phyloP scores from a whole-genome alignment of 2,113 vertebrate species.

The Phocoena phocoena region DNA sequence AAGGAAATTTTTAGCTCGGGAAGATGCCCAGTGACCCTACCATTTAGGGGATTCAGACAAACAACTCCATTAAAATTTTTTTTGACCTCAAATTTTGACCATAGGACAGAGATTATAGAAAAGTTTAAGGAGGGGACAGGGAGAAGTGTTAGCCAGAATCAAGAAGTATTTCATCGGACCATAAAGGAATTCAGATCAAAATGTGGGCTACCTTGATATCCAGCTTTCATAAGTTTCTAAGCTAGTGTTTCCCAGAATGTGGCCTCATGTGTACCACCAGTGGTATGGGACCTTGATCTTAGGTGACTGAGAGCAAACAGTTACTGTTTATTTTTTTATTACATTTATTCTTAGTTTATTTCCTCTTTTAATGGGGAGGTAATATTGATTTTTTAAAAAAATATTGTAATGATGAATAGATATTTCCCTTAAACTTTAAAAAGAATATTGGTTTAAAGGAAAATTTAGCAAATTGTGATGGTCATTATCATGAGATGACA shows the following conservation, averaged over 20 bases:
- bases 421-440: constrained; percentile 6
- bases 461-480: constrained; percentile 15
- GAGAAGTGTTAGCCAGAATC: neutral
- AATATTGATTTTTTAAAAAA: neutral
- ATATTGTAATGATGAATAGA: neutral
- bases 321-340: neutral
- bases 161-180: neutral
- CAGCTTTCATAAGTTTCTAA: neutral
- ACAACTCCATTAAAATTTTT: neutral
- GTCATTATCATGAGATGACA: neutral
- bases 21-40: neutral
- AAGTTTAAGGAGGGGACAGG: neutral
- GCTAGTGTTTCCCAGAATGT: neutral
- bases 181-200: neutral
- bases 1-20: neutral
- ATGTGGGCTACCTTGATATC: neutral
- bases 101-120: neutral
- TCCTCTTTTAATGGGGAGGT: neutral
- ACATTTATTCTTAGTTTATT: neutral
- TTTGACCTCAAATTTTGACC: neutral
- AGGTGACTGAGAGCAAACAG: neutral
- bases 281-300: neutral
- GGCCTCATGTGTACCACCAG: neutral
- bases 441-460: neutral
- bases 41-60: neutral